Evolutionary conservation across 2,113 vertebrate genomes (phyloP).

Genomic region (Ginglymostoma cirratum): DNA sequence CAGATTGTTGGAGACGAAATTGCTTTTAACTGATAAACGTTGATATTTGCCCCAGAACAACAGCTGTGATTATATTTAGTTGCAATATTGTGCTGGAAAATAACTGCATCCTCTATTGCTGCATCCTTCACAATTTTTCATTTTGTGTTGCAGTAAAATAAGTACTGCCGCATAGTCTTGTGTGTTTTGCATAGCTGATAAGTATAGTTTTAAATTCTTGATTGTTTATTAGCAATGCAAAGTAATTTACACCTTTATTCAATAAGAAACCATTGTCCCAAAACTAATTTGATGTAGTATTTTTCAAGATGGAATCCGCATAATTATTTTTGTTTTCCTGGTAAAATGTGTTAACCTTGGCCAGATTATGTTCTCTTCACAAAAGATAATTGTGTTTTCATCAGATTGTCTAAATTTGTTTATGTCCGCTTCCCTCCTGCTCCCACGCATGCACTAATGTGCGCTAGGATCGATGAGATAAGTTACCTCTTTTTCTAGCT

Average conservation of each 20-base stretch:
- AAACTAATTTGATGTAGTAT: not conserved
- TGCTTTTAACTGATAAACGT: not conserved
- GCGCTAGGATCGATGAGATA: not conserved
- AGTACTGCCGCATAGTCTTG: not conserved
- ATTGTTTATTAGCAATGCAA: not conserved
- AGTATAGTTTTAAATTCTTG: not conserved
- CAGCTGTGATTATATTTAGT: not conserved
- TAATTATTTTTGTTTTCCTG: not conserved
- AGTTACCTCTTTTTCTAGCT: not conserved
- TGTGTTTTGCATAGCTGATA: not conserved
- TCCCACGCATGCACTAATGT: not conserved
- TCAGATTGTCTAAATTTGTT: not conserved
- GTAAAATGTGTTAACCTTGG: not conserved
- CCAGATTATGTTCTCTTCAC: not conserved
- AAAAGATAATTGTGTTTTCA: not conserved
- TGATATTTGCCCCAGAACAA: not conserved
- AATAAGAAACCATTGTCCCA: not conserved
- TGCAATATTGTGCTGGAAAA: not conserved
- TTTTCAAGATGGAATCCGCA: not conserved
- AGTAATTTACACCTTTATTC: not conserved
- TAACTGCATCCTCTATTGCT: not conserved
- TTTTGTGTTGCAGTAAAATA: not conserved
- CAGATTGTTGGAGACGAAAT: not conserved
- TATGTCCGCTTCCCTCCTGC: not conserved
- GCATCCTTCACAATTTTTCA: not conserved